Percentiles rank a stretch among this genome's conserved stretches.
These are phyloP conservation scores for Apamea monoglypha DNA, from an alignment of 2,888 invertebrate species.

Conservation along the genomic window DNA sequence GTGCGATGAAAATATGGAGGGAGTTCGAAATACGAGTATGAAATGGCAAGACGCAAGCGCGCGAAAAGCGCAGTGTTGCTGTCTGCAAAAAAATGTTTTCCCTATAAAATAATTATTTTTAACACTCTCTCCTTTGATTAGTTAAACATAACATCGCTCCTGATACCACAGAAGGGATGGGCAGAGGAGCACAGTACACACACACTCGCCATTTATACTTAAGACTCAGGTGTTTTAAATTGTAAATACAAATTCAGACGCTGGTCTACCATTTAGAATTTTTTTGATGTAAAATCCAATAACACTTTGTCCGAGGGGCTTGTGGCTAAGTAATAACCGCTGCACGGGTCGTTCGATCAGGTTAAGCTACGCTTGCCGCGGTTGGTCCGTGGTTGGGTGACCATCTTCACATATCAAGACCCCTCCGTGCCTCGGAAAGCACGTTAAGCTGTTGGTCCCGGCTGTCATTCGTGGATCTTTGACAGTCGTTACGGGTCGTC, in stretches of 20 bases:
- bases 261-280: too few species aligned
- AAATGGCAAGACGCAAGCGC: constrained; percentile 67
- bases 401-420: too few species aligned
- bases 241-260: neutral
- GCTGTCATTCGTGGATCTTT: too few species aligned
- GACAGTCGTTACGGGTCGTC: too few species aligned
- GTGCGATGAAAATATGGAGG: constrained; percentile 45
- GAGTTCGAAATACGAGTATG: constrained; percentile 68
- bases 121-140: neutral
- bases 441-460: too few species aligned
- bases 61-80: constrained; percentile 58
- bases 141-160: neutral
- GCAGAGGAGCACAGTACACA: neutral
- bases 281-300: neutral
- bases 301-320: neutral
- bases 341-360: too few species aligned
- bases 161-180: rapidly evolving
- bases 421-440: too few species aligned
- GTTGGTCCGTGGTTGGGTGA: too few species aligned
- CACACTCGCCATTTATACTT: neutral
- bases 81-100: neutral
- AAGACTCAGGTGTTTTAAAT: neutral
- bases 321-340: too few species aligned
- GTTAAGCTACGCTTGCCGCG: too few species aligned
- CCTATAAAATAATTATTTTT: neutral